Evolutionary conservation across 2,797 vertebrate genomes (phyloP).

Genomic region (Coluber constrictor): DNA sequence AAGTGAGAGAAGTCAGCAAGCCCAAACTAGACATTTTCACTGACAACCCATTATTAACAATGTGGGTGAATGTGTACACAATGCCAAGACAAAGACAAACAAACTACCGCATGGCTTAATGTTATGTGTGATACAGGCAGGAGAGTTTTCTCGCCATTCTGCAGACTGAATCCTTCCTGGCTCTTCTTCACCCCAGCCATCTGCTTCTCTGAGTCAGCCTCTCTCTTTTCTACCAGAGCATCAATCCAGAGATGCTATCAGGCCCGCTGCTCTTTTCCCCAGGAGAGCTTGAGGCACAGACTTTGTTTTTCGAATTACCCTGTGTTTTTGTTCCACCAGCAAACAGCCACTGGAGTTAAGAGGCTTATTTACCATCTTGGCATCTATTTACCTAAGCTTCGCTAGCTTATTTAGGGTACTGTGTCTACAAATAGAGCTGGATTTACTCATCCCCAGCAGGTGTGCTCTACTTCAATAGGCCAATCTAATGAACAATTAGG

Average conservation of each 20-base stretch:
- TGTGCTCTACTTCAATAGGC: constrained; percentile 37
- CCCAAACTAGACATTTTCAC: background rate
- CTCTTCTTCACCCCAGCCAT: background rate
- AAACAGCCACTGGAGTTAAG: constrained; percentile 8
- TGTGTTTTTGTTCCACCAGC: background rate
- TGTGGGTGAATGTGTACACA: background rate
- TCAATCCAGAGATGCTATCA: background rate
- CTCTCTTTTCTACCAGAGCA: background rate
- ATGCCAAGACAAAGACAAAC: background rate
- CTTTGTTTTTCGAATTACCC: background rate
- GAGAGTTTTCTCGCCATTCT: background rate
- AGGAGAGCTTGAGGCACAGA: background rate
- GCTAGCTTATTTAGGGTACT: constrained; percentile 18
- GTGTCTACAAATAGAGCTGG: constrained; percentile 53
- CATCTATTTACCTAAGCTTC: constrained; percentile 17
- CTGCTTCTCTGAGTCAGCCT: background rate
- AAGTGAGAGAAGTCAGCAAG: background rate
- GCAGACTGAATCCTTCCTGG: background rate
- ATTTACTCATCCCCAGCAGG: constrained; percentile 21
- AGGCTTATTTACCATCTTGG: constrained; percentile 56
- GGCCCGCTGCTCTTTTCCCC: background rate
- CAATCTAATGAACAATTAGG: constrained; percentile 60
- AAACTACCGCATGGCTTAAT: background rate
- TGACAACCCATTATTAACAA: background rate
- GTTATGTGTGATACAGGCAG: background rate